Conservation (phyloP, 2,113 vertebrate species). For the Hepsetus odoe region DNA sequence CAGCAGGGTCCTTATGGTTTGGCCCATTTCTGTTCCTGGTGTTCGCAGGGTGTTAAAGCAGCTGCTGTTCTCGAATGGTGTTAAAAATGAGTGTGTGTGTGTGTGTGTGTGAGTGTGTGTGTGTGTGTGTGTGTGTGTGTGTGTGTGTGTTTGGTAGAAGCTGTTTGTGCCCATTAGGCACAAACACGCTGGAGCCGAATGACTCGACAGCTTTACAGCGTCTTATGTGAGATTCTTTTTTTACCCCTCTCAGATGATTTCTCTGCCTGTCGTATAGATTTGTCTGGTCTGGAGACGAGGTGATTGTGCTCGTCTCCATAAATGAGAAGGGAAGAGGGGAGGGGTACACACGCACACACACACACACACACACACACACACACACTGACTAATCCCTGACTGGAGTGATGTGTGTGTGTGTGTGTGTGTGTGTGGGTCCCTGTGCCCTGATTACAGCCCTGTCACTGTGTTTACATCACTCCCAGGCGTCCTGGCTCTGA, state of each 20-base stretch:
- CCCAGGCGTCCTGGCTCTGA: background rate
- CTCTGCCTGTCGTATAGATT: background rate
- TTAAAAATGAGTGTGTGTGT: background rate
- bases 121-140: background rate
- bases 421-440: background rate
- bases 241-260: background rate
- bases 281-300: background rate
- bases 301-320: background rate
- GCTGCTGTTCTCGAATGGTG: background rate
- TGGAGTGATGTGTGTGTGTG: background rate
- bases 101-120: background rate
- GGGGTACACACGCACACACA: background rate
- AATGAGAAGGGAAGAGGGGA: background rate
- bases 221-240: slow-evolving; percentile 30
- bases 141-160: background rate
- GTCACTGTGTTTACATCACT: background rate
- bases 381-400: background rate
- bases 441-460: background rate
- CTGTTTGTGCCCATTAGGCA: too few species aligned
- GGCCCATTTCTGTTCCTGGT: background rate
- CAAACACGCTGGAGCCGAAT: slow-evolving; percentile 9
- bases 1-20: background rate
- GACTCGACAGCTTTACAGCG: slow-evolving; percentile 37
- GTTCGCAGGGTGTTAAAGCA: background rate
- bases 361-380: background rate